These are phyloP conservation scores for Alcis repandata DNA, from an alignment of 2,888 invertebrate species.

Conservation along the genomic window DNA sequence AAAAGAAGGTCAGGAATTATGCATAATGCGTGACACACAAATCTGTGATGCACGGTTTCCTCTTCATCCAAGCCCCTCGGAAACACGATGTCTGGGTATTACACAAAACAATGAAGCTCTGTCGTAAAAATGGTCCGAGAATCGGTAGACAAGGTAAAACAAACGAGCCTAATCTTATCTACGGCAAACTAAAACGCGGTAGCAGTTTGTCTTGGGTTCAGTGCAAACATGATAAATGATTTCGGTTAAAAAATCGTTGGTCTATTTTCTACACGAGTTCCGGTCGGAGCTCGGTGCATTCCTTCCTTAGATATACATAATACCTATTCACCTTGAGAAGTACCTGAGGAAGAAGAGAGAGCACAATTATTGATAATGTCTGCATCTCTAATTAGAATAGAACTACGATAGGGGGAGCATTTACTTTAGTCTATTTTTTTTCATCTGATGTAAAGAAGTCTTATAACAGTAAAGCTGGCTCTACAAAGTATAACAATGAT, in stretches of 20 bases:
- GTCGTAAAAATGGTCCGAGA: conserved; percentile 79
- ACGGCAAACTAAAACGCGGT: conserved; percentile 83
- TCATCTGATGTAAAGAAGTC: conserved; percentile 1
- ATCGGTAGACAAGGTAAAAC: conserved; percentile 83
- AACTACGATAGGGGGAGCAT: conserved; percentile 9
- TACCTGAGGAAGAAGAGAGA: conserved; percentile 85
- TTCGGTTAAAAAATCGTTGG: conserved; percentile 82
- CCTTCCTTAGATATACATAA: conserved; percentile 81
- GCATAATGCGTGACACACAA: conserved; percentile 30
- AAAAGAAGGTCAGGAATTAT: conserved; percentile 26
- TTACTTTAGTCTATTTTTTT: conserved; percentile 2
- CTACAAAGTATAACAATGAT: conserved; percentile 37
- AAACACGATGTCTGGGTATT: conserved; percentile 68
- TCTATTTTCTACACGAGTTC: conserved; percentile 82
- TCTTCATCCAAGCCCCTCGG: conserved; percentile 62
- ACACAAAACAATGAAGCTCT: conserved; percentile 79
- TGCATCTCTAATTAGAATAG: conserved; percentile 29
- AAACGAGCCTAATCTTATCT: conserved; percentile 84
- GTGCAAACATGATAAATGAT: conserved; percentile 85
- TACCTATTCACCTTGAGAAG: conserved; percentile 87
- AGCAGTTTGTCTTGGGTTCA: conserved; percentile 85
- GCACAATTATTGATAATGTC: conserved; percentile 70
- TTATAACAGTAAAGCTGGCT: conserved; percentile 14
- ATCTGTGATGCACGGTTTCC: conserved; percentile 61
- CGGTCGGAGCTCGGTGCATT: conserved; percentile 78